phyloP scores from a whole-genome alignment of 2,888 invertebrate species.

The Latrodectus elegans region DNA sequence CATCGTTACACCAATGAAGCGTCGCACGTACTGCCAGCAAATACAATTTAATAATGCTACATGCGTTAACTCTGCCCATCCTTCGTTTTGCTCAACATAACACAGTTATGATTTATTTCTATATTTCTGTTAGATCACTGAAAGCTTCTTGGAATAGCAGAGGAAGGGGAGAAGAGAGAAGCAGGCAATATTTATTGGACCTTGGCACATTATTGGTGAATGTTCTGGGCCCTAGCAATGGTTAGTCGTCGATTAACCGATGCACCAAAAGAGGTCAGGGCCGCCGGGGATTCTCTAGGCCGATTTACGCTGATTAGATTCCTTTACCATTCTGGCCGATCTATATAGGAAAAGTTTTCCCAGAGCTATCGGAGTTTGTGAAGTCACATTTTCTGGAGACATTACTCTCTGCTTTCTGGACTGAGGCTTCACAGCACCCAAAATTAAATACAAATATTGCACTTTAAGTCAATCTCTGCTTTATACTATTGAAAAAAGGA shows the following conservation, averaged over 20 bases:
- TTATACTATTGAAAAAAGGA: too few species aligned
- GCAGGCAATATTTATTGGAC: slow-evolving; percentile 24
- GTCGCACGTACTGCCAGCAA: too few species aligned
- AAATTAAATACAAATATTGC: neutral
- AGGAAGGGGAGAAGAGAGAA: neutral
- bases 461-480: slow-evolving; percentile 14
- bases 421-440: too few species aligned
- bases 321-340: neutral
- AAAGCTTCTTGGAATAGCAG: slow-evolving; percentile 17
- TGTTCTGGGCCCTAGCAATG: slow-evolving; percentile 12
- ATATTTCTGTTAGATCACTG: neutral
- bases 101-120: neutral
- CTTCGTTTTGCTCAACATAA: neutral
- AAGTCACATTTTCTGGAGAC: slow-evolving; percentile 22
- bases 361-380: slow-evolving; percentile 18
- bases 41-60: too few species aligned
- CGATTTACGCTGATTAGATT: slow-evolving; percentile 62
- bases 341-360: slow-evolving; percentile 11
- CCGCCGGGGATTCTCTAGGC: slow-evolving; percentile 25
- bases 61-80: neutral
- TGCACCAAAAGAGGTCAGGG: slow-evolving; percentile 42
- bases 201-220: slow-evolving; percentile 31
- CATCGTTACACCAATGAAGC: too few species aligned
- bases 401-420: slow-evolving; percentile 19
- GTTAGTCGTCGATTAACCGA: slow-evolving; percentile 54